Percentiles rank a stretch among this genome's conserved stretches.
phyloP scores from a whole-genome alignment of 1,140 invertebrate genomes.

The Camponotus pennsylvanicus region DNA sequence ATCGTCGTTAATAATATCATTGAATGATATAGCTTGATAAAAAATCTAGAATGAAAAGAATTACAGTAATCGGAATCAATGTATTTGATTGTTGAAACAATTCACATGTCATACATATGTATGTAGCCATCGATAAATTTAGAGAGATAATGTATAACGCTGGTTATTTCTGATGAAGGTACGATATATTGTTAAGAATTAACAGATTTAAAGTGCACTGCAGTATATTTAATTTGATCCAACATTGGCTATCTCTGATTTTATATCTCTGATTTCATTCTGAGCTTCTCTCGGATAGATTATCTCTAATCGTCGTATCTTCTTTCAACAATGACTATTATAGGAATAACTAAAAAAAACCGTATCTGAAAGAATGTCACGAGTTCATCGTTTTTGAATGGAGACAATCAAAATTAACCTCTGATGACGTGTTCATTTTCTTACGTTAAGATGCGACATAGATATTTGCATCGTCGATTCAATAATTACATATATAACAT shows the following conservation, averaged over 20 bases:
- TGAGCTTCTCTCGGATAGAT: neutral
- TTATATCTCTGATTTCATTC: neutral
- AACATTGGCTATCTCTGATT: neutral
- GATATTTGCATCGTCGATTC: slow-evolving; percentile 9
- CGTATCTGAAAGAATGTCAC: slow-evolving; percentile 21
- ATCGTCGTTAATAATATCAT: neutral
- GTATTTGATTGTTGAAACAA: too few species aligned
- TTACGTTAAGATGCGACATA: neutral
- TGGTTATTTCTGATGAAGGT: neutral
- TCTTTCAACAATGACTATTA: slow-evolving; percentile 1
- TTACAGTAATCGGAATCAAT: too few species aligned
- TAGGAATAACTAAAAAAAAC: neutral
- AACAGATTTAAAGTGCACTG: neutral
- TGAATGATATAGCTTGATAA: neutral
- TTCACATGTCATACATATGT: neutral
- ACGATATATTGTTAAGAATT: slow-evolving; percentile 21
- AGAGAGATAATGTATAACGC: neutral
- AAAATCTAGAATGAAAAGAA: neutral
- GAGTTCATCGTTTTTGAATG: slow-evolving; percentile 15
- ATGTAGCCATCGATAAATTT: neutral
- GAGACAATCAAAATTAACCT: slow-evolving; percentile 25
- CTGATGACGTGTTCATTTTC: neutral
- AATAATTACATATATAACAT: neutral
- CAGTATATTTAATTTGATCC: slow-evolving; percentile 7
- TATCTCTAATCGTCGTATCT: neutral